phyloP scores from a whole-genome alignment of 37 sponge, comb jelly and placozoan genomes.

The Aplysina aerophoba region DNA sequence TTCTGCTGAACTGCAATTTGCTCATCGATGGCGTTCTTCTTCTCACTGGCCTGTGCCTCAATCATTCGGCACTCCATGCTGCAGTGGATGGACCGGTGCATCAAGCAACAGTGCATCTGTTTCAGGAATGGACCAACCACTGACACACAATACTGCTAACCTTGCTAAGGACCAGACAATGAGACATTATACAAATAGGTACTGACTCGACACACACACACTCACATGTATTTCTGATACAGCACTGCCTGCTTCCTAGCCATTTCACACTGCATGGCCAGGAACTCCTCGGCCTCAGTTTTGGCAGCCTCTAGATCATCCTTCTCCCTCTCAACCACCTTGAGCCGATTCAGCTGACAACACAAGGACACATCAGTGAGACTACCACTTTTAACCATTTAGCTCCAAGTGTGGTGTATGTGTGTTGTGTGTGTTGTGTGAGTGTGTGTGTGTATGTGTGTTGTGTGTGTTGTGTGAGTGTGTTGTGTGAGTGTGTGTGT shows the following conservation, averaged over 20 bases:
- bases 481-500: too few species aligned
- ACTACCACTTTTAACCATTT: too few species aligned
- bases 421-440: too few species aligned
- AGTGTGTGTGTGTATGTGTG: neutral
- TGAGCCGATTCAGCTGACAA: conserved; percentile 85
- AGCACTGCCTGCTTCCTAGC: conserved; percentile 65
- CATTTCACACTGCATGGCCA: conserved; percentile 71
- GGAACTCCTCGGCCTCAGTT: conserved; percentile 90
- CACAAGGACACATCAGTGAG: too few species aligned
- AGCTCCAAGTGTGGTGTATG: neutral
- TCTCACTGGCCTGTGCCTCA: neutral
- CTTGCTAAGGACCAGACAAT: too few species aligned
- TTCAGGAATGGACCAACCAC: too few species aligned
- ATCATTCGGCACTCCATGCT: conserved; percentile 1
- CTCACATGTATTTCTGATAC: conserved; percentile 79
- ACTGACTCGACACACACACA: conserved; percentile 7
- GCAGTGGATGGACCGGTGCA: neutral
- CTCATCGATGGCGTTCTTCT: neutral
- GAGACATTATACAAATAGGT: neutral
- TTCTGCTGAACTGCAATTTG: neutral
- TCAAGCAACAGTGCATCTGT: too few species aligned
- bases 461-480: too few species aligned
- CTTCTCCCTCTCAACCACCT: conserved; percentile 92
- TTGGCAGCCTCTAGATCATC: conserved; percentile 87
- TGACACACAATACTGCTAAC: too few species aligned